A percentile compares a stretch with the other conserved stretches of the same genome.
phyloP scores from a whole-genome alignment of 2,113 vertebrate genomes.

The Sylvia atricapilla region DNA sequence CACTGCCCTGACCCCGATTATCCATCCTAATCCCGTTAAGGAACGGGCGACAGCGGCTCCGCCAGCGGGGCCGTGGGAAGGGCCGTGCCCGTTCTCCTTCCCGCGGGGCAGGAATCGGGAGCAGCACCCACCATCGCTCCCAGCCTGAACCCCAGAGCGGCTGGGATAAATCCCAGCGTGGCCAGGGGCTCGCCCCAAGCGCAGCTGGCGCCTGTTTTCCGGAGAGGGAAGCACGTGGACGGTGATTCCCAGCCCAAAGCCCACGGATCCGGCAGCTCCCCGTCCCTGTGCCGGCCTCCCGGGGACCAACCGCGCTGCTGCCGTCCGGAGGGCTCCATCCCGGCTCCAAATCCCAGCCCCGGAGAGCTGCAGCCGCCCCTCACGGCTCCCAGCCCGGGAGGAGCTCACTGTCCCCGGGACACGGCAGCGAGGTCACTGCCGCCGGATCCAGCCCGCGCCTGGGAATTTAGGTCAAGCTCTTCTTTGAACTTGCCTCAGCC shows the following conservation, averaged over 20 bases:
- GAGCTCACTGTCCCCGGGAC: background rate
- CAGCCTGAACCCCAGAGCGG: accelerated
- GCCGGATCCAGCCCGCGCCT: background rate
- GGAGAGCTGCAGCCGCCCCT: background rate
- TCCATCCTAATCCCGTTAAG: background rate
- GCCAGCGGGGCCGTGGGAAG: background rate
- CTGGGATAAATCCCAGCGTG: accelerated
- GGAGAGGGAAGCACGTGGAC: accelerated
- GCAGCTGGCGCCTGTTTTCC: accelerated
- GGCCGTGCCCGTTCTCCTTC: accelerated
- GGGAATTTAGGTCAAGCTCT: background rate
- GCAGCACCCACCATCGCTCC: accelerated
- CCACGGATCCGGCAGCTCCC: accelerated
- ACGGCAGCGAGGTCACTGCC: background rate
- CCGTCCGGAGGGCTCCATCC: background rate
- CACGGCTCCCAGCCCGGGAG: accelerated
- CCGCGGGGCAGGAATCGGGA: accelerated
- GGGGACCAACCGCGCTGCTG: accelerated
- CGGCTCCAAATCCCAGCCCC: accelerated
- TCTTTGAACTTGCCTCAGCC: background rate
- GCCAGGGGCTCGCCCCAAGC: accelerated
- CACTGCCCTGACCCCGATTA: background rate
- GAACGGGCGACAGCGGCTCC: background rate
- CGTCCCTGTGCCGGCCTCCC: background rate
- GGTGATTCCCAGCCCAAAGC: background rate